Base-by-base conservation (phyloP, 2,888 invertebrate species). In the Cephus pygmeus region DNA sequence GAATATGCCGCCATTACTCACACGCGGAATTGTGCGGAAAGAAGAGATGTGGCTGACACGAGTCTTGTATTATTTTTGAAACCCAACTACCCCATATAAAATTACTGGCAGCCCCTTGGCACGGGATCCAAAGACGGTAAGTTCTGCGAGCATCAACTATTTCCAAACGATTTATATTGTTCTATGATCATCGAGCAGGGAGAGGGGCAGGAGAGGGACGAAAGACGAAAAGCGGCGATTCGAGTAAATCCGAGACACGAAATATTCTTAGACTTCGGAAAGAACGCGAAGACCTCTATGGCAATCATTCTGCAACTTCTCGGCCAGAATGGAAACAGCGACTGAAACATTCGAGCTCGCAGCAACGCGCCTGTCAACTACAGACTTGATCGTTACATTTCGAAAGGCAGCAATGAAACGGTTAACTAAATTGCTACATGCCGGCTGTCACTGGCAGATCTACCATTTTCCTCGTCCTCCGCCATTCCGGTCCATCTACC, bases 401-500 rank as follows among this genome's bases (percentile, higher is more conserved):
- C 88, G 87, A 90, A 90, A 89, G 88, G 89, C 86, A 88, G 89
- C 89, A 89, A 90, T 91, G 90, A 90, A 90, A 90, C 87, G 88
- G 89, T 90, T 90, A 90, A 89, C 91, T 88, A 89, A 90, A 90
- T 90, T 89, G 88, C 89, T 88, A 88, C 86, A 87, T 85, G 86
- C 88, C 84, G 80, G 84, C 89, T 89, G 90, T 90, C 90, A 89
- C 83, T 84, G 73, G 77, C 90, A 91, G 90, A 75, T 79, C 75
- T 77, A 80, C 78, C 81, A 76, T 81, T 76, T 73, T 68, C 40
- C 40, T 73, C 69, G 75, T 69, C 34, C 76, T 69, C 30, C 77
- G 34, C 23, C 56, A 56, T 56, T 56, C 56, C 6, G 56, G 56
- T 23, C 56, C 56, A 56, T 56, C 56, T 56, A 56, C 56, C 56